Percentiles rank a stretch among this genome's conserved stretches.
These are phyloP conservation scores for Cygnus buccinator DNA, from an alignment of 2,113 vertebrate genomes.

Conservation along the genomic window DNA sequence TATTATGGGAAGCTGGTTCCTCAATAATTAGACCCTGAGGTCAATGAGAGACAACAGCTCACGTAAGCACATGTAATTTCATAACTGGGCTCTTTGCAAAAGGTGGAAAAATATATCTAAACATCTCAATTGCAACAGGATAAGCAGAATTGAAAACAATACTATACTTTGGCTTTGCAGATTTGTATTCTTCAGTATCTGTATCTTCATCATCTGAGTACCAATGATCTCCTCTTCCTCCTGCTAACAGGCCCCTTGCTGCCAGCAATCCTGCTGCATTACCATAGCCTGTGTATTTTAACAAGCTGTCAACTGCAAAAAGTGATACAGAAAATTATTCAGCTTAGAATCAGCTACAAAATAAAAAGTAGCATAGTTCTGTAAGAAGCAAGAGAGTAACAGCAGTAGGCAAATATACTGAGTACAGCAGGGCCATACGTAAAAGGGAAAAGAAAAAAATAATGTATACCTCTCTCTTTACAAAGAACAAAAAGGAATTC, in stretches of 20 bases:
- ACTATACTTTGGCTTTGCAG: conserved; percentile 89
- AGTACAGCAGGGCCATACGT: background rate
- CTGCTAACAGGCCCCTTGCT: conserved; percentile 90
- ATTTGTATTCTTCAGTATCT: conserved; percentile 97
- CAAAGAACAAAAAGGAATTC: conserved; percentile 98
- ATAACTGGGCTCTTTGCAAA: background rate
- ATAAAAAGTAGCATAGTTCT: background rate
- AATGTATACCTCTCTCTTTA: conserved; percentile 92
- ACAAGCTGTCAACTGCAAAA: conserved; percentile 90
- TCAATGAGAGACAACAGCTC: background rate
- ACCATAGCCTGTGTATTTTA: conserved; percentile 98
- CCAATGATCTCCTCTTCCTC: conserved; percentile 94
- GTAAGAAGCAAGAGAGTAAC: fast-evolving
- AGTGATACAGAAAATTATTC: conserved; percentile 15
- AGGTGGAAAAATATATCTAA: conserved; percentile 17
- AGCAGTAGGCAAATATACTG: background rate
- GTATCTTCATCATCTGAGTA: conserved; percentile 98
- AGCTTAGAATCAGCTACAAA: background rate
- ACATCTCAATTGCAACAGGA: conserved; percentile 15
- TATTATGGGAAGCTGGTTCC: background rate
- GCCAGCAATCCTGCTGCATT: conserved; percentile 94
- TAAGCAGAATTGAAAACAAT: conserved; percentile 19
- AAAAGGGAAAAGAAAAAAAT: background rate
- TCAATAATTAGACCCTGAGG: background rate
- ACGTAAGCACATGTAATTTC: background rate